A percentile compares a stretch with the other conserved stretches of the same genome.
phyloP scores from a whole-genome alignment of 2,888 invertebrate species.

The Cylloceria caligata region DNA sequence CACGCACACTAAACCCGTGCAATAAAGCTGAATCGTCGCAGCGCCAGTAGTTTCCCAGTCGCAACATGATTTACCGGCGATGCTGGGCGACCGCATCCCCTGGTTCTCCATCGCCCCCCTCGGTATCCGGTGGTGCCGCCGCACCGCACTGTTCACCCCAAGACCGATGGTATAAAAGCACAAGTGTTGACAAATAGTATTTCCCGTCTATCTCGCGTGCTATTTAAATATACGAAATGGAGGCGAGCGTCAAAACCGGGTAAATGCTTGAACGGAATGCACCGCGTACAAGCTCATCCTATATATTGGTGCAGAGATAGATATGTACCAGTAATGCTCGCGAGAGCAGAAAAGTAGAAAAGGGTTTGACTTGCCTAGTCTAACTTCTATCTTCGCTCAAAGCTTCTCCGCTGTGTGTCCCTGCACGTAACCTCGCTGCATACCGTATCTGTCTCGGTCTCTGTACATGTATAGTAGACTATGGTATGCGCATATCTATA shows the following conservation, averaged over 20 bases:
- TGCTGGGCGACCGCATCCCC: slow-evolving; percentile 64
- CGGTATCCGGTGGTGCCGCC: slow-evolving; percentile 27
- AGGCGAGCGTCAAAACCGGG: slow-evolving; percentile 58
- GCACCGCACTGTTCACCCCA: slow-evolving; percentile 15
- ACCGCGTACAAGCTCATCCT: not conserved
- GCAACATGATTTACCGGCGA: slow-evolving; percentile 75
- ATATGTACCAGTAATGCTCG: slow-evolving; percentile 2
- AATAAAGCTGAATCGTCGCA: slow-evolving; percentile 58
- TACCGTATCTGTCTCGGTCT: not conserved
- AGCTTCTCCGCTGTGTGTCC: slow-evolving; percentile 20
- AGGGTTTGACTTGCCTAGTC: slow-evolving; percentile 35
- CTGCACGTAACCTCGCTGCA: not conserved
- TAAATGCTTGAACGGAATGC: slow-evolving; percentile 22
- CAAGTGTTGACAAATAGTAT: slow-evolving; percentile 78
- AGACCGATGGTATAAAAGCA: slow-evolving; percentile 72
- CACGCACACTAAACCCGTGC: slow-evolving; percentile 61
- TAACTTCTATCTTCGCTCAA: slow-evolving; percentile 49
- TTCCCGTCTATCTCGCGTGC: slow-evolving; percentile 66
- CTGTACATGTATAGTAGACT: not conserved
- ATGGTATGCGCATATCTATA: slow-evolving; percentile 35
- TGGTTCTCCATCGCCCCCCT: slow-evolving; percentile 18
- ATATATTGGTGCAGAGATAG: not conserved
- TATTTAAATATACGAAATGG: slow-evolving; percentile 75
- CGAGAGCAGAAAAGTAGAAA: not conserved
- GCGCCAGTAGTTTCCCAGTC: slow-evolving; percentile 74